Conservation (phyloP, 2,797 vertebrate species). For the Acipenser transmontanus region DNA sequence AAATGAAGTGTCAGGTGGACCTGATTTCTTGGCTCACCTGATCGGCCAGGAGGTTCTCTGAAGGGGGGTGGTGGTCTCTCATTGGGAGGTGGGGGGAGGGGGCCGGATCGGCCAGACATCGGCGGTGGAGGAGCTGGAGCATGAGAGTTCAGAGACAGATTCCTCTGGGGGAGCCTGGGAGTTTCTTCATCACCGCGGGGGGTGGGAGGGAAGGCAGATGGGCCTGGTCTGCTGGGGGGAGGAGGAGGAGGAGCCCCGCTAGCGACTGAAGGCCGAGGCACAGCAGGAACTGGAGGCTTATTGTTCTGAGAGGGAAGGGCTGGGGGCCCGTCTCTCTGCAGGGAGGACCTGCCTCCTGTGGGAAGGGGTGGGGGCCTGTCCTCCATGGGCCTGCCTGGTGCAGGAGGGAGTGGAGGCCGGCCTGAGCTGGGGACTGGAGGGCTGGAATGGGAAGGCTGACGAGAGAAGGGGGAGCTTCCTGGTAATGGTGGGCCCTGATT, state of each 20-base stretch:
- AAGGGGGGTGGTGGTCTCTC: conserved; percentile 65
- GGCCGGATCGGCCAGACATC: conserved; percentile 51
- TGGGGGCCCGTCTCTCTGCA: conserved; percentile 57
- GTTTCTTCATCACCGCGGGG: conserved; percentile 60
- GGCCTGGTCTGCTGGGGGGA: conserved; percentile 74
- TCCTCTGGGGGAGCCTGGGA: conserved; percentile 82
- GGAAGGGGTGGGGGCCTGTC: conserved; percentile 64
- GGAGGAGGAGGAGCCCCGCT: conserved; percentile 61
- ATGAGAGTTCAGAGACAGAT: conserved; percentile 67
- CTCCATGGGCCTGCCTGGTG: conserved; percentile 52
- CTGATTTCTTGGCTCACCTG: conserved; percentile 44
- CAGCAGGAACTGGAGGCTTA: conserved; percentile 61
- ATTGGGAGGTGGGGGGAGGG: conserved; percentile 53
- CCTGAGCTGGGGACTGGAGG: conserved; percentile 43
- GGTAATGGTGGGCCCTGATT: conserved; percentile 36
- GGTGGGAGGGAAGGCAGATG: conserved; percentile 61
- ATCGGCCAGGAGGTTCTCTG: conserved; percentile 58
- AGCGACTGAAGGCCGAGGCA: conserved; percentile 42
- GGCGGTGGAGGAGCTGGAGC: conserved; percentile 43
- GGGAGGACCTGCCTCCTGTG: conserved; percentile 54
- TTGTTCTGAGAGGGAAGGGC: conserved; percentile 63
- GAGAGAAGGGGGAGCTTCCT: conserved; percentile 40
- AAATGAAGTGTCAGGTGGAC: background rate
- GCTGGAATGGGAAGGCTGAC: conserved; percentile 39
- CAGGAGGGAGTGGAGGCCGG: conserved; percentile 72